These are phyloP conservation scores for Dromas ardeola DNA, from an alignment of 2,113 vertebrate species.

Conservation along the genomic window DNA sequence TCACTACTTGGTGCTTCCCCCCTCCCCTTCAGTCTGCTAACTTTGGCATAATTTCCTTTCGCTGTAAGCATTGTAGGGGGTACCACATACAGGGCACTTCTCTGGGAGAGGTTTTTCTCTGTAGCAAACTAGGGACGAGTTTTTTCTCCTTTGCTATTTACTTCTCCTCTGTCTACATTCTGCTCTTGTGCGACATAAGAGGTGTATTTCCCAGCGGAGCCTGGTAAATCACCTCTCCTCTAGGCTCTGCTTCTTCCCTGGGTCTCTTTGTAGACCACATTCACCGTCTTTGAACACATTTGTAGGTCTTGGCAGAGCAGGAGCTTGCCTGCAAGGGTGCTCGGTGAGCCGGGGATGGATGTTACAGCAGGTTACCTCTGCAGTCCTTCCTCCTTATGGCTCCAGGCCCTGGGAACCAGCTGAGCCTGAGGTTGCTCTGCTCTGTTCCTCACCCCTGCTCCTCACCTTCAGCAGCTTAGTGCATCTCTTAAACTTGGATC, in stretches of 20 bases:
- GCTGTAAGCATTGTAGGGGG: background rate
- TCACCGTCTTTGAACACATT: fast-evolving
- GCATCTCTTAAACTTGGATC: slow-evolving; percentile 12
- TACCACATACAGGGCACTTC: background rate
- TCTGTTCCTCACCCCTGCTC: background rate
- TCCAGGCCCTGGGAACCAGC: fast-evolving
- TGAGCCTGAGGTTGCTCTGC: background rate
- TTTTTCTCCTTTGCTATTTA: background rate
- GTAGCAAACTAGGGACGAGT: fast-evolving
- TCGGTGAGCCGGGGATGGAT: background rate
- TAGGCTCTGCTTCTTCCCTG: background rate
- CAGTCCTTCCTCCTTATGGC: background rate
- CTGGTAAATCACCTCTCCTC: background rate
- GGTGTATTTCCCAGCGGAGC: background rate
- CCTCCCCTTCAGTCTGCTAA: background rate
- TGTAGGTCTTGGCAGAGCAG: background rate
- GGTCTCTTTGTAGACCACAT: background rate
- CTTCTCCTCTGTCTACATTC: background rate
- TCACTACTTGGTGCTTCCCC: background rate
- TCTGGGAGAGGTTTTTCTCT: background rate
- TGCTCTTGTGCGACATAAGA: fast-evolving
- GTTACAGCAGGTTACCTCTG: background rate
- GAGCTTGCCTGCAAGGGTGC: background rate
- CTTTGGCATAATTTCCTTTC: background rate
- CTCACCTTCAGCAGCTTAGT: background rate